A percentile compares a stretch with the other conserved stretches of the same genome.
These are phyloP conservation scores for Ploceus nigricollis DNA, from an alignment of 2,113 vertebrate genomes.

Conservation along the genomic window DNA sequence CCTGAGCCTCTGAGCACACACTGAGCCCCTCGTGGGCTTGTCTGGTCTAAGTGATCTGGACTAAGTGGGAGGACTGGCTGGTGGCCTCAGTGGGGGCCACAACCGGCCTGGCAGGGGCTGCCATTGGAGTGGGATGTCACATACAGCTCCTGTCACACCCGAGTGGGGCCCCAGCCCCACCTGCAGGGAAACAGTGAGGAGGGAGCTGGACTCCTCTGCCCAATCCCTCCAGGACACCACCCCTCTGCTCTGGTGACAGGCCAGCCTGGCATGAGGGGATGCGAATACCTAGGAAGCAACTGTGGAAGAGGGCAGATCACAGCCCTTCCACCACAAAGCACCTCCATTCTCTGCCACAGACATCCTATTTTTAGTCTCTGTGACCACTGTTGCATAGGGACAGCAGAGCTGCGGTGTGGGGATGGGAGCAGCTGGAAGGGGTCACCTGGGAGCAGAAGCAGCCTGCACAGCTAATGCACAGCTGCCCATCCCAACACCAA, in stretches of 20 bases:
- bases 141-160: neutral
- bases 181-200: neutral
- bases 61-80: neutral
- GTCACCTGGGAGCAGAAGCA: neutral
- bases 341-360: neutral
- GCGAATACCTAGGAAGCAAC: neutral
- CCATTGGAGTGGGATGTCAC: neutral
- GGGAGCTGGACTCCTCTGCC: neutral
- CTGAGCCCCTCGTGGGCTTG: accelerated
- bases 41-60: neutral
- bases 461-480: neutral
- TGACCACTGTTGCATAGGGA: neutral
- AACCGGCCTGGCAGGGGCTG: neutral
- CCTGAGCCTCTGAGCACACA: neutral
- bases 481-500: neutral
- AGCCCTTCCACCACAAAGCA: accelerated
- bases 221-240: accelerated
- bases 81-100: neutral
- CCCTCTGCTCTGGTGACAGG: neutral
- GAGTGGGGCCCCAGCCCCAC: neutral
- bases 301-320: neutral
- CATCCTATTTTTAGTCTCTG: neutral
- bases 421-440: neutral
- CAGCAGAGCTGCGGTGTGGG: neutral
- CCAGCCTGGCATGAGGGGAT: neutral